These are phyloP conservation scores for Laodelphax striatellus DNA, from an alignment of 1,140 invertebrate species.

Conservation along the genomic window DNA sequence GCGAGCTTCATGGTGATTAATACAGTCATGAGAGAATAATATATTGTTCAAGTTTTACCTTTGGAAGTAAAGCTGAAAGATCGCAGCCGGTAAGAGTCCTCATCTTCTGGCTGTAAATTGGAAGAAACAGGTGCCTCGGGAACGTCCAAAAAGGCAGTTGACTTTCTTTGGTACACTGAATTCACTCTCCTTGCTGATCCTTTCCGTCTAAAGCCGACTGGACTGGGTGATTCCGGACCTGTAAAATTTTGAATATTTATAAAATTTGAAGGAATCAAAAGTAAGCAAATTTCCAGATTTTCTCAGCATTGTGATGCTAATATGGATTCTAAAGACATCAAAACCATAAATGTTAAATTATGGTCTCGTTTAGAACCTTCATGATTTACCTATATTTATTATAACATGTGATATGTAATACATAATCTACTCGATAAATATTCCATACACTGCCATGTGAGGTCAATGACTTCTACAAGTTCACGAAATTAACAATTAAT, in stretches of 20 bases:
- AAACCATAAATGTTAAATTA: too few species aligned
- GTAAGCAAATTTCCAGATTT: too few species aligned
- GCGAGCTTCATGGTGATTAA: not conserved
- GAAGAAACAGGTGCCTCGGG: constrained; percentile 39
- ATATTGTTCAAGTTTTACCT: constrained; percentile 37
- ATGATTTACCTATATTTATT: too few species aligned
- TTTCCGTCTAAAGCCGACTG: constrained; percentile 17
- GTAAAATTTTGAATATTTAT: not conserved
- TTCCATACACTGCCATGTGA: too few species aligned
- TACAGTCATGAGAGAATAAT: not conserved
- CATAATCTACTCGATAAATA: too few species aligned
- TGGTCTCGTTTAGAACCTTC: too few species aligned
- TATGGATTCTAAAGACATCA: too few species aligned
- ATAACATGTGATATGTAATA: too few species aligned
- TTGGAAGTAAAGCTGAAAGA: constrained; percentile 83
- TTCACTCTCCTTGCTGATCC: constrained; percentile 17
- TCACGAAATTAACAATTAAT: too few species aligned
- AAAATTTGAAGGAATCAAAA: too few species aligned
- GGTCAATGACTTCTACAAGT: too few species aligned
- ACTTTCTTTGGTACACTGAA: constrained; percentile 39
- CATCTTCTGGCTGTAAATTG: constrained; percentile 47
- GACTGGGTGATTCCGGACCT: constrained; percentile 6
- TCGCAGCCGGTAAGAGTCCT: constrained; percentile 71
- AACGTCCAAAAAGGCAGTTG: constrained; percentile 70
- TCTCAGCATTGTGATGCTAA: too few species aligned